phyloP scores from a whole-genome alignment of 2,888 invertebrate genomes.

The Halictus ligatus region DNA sequence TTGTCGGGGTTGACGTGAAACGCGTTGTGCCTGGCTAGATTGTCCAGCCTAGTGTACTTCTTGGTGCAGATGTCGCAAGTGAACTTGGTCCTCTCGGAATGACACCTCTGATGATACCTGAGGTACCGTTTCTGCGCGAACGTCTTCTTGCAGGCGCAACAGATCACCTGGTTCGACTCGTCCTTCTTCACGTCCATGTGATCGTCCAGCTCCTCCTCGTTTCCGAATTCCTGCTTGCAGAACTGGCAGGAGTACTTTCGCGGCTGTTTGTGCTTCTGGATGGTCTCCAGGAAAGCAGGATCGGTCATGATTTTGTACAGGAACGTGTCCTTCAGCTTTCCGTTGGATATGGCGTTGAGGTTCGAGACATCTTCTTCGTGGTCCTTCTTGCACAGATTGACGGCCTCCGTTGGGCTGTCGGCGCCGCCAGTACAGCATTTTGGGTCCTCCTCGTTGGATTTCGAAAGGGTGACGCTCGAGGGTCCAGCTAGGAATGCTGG shows the following conservation, averaged over 20 bases:
- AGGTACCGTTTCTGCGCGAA: slow-evolving; percentile 80
- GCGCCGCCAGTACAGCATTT: background rate
- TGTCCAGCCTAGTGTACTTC: slow-evolving; percentile 80
- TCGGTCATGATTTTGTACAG: slow-evolving; percentile 81
- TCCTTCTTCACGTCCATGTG: slow-evolving; percentile 75
- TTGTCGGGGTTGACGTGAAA: slow-evolving; percentile 81
- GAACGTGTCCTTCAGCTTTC: slow-evolving; percentile 76
- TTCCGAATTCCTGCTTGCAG: slow-evolving; percentile 77
- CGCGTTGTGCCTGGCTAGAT: slow-evolving; percentile 79
- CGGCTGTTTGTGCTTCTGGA: slow-evolving; percentile 55
- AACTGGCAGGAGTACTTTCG: slow-evolving; percentile 72
- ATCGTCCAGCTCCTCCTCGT: slow-evolving; percentile 69
- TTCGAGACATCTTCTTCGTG: slow-evolving; percentile 22
- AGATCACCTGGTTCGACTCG: slow-evolving; percentile 74
- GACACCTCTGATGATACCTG: slow-evolving; percentile 79
- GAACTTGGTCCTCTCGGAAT: slow-evolving; percentile 78
- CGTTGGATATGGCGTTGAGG: slow-evolving; percentile 31
- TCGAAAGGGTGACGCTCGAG: background rate
- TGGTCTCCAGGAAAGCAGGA: slow-evolving; percentile 75
- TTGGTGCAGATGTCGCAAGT: slow-evolving; percentile 80
- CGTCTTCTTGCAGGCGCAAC: slow-evolving; percentile 80
- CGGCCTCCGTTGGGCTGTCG: slow-evolving; percentile 54
- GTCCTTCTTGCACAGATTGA: slow-evolving; percentile 72
- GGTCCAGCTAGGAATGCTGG: background rate
- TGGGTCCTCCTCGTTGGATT: background rate